phyloP scores from a whole-genome alignment of 2,797 vertebrate genomes.

The Sebastes kiyomatsui region DNA sequence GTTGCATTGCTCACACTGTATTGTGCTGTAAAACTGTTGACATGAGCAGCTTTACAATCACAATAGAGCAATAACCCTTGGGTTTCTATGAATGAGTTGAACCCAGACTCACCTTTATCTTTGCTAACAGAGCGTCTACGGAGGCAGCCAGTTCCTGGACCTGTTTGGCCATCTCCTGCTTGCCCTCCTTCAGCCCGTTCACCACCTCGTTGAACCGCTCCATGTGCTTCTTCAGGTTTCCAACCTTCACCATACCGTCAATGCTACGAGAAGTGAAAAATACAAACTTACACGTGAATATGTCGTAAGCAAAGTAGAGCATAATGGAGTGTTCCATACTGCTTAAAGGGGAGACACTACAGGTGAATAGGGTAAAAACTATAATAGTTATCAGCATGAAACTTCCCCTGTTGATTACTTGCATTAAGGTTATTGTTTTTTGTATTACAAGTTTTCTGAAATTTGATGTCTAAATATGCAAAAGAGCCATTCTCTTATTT shows the following conservation, averaged over 20 bases:
- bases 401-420: too few species aligned
- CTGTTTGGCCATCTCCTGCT: conserved; percentile 92
- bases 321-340: not conserved
- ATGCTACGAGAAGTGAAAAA: conserved; percentile 77
- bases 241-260: conserved; percentile 92
- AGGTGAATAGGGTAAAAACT: rapidly evolving
- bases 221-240: conserved; percentile 89
- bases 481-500: rapidly evolving
- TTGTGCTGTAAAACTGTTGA: not conserved
- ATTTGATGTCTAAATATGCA: rapidly evolving
- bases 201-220: conserved; percentile 93
- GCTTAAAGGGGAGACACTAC: too few species aligned
- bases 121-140: conserved; percentile 87
- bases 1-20: too few species aligned
- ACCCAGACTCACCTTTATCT: conserved; percentile 89
- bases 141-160: conserved; percentile 89
- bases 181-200: conserved; percentile 92
- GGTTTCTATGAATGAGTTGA: not conserved
- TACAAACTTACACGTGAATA: not conserved
- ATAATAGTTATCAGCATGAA: too few species aligned
- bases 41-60: not conserved
- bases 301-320: not conserved
- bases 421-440: too few species aligned
- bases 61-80: not conserved
- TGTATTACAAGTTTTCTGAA: too few species aligned